Evolutionary conservation across 2,113 vertebrate species (phyloP), one percentile per base, ranked within the genome.

Genomic region (Amia ocellicauda): DNA sequence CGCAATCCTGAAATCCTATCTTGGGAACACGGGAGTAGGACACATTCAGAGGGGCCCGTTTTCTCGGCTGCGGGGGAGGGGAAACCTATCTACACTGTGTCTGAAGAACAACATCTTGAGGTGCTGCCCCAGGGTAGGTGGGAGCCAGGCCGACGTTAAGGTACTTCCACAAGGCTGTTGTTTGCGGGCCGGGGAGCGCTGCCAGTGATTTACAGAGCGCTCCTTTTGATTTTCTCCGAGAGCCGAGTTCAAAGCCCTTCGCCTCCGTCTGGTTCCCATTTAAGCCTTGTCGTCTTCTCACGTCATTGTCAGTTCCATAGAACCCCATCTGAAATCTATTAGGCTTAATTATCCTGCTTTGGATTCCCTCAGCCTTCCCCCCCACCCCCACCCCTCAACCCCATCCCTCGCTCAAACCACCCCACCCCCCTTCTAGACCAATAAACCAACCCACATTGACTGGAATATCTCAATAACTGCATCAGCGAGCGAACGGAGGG

Each of bases 261-360:
- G 70, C 69, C 77, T 74, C 66, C 70, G 83, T 83, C 84, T 88
- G 86, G 80, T 83, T 86, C 83, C 81, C 80, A 88, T 88, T 88
- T 86, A 74, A 80, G 75, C 83, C 80, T 85, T 82, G 86, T 85
- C 83, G 82, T 86, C 86, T 85, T 86, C 84, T 85, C 86, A 88
- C 86, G 86, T 88, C 86, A 88, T 81, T 88, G 86, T 85, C 86
- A 86, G 86, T 82, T 53, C 51, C 24, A 23, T 53, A 26, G 4
- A 53, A 23, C 80, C 78, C 80, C 86, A 88, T 88, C 84, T 88
- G 86, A 83, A 81, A 88, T 86, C 84, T 82, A 88, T 88, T 88
- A 78, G 76, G 78, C 79, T 80, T 88, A 85, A 86, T 86, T 86
- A 86, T 78, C 75, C 82, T 76, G 83, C 80, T 81, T 84, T 84